A percentile compares a stretch with the other conserved stretches of the same genome.
phyloP scores from a whole-genome alignment of 2,113 vertebrate genomes.

The Plestiodon gilberti region DNA sequence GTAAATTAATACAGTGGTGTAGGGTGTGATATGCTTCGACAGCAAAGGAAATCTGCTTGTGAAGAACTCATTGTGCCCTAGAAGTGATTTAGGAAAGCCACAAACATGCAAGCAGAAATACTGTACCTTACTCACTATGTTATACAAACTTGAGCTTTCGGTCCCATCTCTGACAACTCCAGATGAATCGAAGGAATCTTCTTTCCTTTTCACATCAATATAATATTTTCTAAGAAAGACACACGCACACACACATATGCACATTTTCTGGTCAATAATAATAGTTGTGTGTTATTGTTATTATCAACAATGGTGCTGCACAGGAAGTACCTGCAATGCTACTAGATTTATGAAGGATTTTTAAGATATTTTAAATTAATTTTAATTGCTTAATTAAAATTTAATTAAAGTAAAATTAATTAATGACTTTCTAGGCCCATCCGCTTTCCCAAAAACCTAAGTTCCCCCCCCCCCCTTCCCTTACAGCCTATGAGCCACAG shows the following conservation, averaged over 20 bases:
- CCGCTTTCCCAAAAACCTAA: background rate
- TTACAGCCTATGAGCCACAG: slow-evolving; percentile 45
- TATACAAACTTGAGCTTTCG: background rate
- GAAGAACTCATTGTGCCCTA: no score
- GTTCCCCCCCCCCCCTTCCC: background rate
- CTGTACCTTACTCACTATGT: slow-evolving; percentile 39
- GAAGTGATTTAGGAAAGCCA: background rate
- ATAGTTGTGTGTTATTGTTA: no score
- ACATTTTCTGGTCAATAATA: background rate
- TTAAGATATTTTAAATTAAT: no score
- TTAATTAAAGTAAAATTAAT: no score
- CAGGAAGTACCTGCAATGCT: no score
- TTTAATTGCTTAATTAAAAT: no score
- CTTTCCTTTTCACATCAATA: slow-evolving; percentile 50
- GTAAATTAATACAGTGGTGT: no score
- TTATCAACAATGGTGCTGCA: no score
- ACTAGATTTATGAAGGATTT: no score
- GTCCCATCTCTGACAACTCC: background rate
- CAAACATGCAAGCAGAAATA: background rate
- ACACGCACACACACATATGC: no score
- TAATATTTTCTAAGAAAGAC: slow-evolving; percentile 51
- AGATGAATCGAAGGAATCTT: slow-evolving; percentile 51
- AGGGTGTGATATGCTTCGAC: background rate
- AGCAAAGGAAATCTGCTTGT: background rate
- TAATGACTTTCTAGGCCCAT: background rate